Base-by-base conservation (phyloP, 1,140 invertebrate genomes). In the Bacillus rossius region DNA sequence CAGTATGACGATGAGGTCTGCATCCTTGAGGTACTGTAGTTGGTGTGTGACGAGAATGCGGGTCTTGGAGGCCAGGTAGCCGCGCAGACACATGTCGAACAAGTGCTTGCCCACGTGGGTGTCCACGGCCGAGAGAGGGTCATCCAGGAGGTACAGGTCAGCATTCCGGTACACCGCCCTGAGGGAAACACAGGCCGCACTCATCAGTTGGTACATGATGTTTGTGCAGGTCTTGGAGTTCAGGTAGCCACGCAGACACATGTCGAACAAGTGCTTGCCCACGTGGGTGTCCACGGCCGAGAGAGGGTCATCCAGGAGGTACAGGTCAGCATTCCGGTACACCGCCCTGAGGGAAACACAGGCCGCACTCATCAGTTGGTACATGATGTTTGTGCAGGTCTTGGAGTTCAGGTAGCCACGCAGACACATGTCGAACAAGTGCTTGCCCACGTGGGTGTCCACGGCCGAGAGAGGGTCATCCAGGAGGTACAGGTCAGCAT, bases 31-130 rank as follows among this genome's bases (percentile, higher is more conserved):
- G 60, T 73, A 79, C 60, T 94, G 90, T 23, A 93, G 70, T 64
- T 94, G 91, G 77, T 94, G 91, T 2, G 91, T 94, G 1, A 91
- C 85, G 5, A 94, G 75, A 56, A 94, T 82, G 13, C 87, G 74
- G 0, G 88, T 89, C 61, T 86, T 88, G 17, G 75, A 61, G 43
- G 69, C 69, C 23, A 82, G 65, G 57, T 75, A 71, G 4, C 38
- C 38, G 61, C 72, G 73, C 61, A 89, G 80, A 58, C 85, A 87
- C 50, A 85, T 79, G 29, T 87, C 81, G 55, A 89, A 88, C 17
- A 89, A 69, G 60, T 86, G 83, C 45, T 84, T 83, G 2, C 84
- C 84, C 0, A 89, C 86, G 38, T 88, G 84, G 0, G 85, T 80
- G 62, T 89, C 87, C 2, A 89, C 86, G 1, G 91, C 91, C 47